phyloP scores from a whole-genome alignment of 2,113 vertebrate genomes.

The Apodemus speciosus region DNA sequence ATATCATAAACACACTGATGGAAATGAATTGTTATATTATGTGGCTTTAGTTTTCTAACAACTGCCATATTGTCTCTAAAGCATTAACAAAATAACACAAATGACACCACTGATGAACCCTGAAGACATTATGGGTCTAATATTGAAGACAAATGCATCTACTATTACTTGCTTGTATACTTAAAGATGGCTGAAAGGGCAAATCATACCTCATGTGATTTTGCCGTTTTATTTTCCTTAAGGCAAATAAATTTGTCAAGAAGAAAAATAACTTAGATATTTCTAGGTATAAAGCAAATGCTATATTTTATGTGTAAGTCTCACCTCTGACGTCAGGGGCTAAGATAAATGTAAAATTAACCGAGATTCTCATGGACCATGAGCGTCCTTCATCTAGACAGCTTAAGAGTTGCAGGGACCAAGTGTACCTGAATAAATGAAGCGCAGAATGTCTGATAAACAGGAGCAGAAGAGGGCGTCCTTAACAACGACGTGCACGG shows the following conservation, averaged over 20 bases:
- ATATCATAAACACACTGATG: neutral
- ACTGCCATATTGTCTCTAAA: neutral
- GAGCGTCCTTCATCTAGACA: neutral
- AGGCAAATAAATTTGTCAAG: neutral
- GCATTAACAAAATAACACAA: neutral
- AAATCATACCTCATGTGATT: neutral
- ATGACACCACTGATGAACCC: neutral
- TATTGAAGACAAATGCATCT: neutral
- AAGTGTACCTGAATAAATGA: slow-evolving; percentile 96
- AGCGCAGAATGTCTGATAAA: slow-evolving; percentile 94
- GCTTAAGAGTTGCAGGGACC: neutral
- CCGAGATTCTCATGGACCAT: neutral
- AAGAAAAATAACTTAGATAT: neutral
- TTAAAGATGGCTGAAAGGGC: neutral
- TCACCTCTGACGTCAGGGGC: neutral
- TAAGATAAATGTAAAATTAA: slow-evolving; percentile 4
- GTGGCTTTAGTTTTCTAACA: neutral
- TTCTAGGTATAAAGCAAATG: neutral
- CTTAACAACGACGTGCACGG: slow-evolving; percentile 93
- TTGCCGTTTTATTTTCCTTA: neutral
- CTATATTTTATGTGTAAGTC: neutral
- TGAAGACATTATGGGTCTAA: neutral
- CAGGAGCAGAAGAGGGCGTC: slow-evolving; percentile 92
- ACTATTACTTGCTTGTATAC: neutral
- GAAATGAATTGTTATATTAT: neutral